A percentile compares a stretch with the other conserved stretches of the same genome.
These are phyloP conservation scores for Felis catus DNA, from an alignment of 2,113 vertebrate species.

Conservation along the genomic window F.catus_Fca126_mat1.0 CM031415.1:190249501-190250000, in stretches of 20 bases:
- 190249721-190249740: background rate
- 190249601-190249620: background rate
- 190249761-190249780: background rate
- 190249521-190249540: background rate
- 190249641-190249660: background rate
- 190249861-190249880: background rate
- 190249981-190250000: too few relatives aligned
- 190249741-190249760: background rate
- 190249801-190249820: background rate
- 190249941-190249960: background rate
- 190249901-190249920: background rate
- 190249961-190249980: background rate
- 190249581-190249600: background rate
- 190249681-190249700: background rate
- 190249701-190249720: slow-evolving; percentile 10
- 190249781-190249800: background rate
- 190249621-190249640: background rate
- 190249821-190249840: background rate
- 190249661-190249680: background rate
- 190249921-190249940: background rate
- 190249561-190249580: background rate
- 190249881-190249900: background rate
- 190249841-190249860: background rate
- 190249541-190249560: background rate
- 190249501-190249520: background rate